Evolutionary conservation across 2,113 vertebrate genomes (phyloP).

Genomic region (Bufo gargarizans): DNA sequence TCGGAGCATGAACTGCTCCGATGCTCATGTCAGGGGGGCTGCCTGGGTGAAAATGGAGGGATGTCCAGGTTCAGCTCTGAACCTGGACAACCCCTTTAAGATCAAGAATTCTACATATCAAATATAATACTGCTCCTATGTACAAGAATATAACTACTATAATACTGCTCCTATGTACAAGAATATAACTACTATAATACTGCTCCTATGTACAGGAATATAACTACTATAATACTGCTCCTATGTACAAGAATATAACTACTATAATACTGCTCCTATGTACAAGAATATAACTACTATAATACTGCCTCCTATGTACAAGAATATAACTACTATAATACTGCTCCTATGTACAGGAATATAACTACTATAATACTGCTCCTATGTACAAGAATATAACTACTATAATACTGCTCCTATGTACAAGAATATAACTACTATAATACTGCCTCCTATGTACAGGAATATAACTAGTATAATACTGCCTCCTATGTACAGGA

Average conservation of each 20-base stretch:
- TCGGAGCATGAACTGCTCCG: too few relatives aligned
- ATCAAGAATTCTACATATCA: background rate
- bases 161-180: conserved; percentile 4
- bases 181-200: conserved; percentile 17
- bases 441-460: too few relatives aligned
- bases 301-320: background rate
- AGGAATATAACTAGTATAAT: background rate
- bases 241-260: conserved; percentile 1
- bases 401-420: background rate
- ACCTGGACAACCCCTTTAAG: too few relatives aligned
- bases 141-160: conserved; percentile 17
- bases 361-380: conserved; percentile 1
- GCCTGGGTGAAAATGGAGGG: too few relatives aligned
- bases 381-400: background rate
- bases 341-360: background rate
- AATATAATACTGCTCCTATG: background rate
- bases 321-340: conserved; percentile 7
- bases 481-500: background rate
- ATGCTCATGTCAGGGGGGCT: too few relatives aligned
- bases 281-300: conserved; percentile 11
- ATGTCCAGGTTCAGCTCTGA: too few relatives aligned
- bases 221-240: background rate
- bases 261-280: background rate
- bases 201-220: background rate
- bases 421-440: too few relatives aligned